These are phyloP conservation scores for Eristalinus aeneus DNA, from an alignment of 2,888 invertebrate species.

Conservation along the genomic window DNA sequence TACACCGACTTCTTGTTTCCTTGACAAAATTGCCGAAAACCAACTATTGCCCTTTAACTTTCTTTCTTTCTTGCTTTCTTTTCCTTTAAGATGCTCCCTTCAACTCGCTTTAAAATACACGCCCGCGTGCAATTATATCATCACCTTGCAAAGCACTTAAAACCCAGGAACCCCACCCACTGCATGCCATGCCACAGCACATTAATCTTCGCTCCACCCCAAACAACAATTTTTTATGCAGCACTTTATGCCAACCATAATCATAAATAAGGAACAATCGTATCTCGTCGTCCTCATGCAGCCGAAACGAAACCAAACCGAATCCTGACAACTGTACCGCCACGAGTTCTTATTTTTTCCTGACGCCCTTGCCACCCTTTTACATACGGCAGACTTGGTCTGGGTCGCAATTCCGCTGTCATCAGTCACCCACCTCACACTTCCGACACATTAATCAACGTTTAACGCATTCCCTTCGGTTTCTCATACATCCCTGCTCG, in stretches of 20 bases:
- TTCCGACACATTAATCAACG: slow-evolving; percentile 58
- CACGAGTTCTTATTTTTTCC: background rate
- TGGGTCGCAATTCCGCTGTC: slow-evolving; percentile 18
- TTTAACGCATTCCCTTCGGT: slow-evolving; percentile 43
- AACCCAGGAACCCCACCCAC: background rate
- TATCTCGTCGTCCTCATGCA: slow-evolving; percentile 3
- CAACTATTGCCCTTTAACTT: no score
- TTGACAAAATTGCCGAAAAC: no score
- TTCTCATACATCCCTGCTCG: slow-evolving; percentile 7
- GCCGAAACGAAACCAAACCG: slow-evolving; percentile 51
- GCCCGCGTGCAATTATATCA: background rate
- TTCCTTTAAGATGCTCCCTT: background rate
- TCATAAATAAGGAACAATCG: slow-evolving; percentile 36
- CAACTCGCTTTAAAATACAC: background rate
- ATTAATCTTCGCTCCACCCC: background rate
- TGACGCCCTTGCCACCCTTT: background rate
- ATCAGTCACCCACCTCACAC: slow-evolving; percentile 5
- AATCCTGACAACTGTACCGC: slow-evolving; percentile 21
- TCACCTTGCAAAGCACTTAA: background rate
- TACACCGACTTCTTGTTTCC: no score
- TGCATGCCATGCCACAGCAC: background rate
- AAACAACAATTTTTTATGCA: background rate
- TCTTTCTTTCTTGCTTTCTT: no score
- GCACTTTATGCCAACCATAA: slow-evolving; percentile 1
- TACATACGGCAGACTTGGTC: slow-evolving; percentile 28